These are phyloP conservation scores for Venturia canescens DNA, from an alignment of 1,140 invertebrate species.

Conservation along the genomic window DNA sequence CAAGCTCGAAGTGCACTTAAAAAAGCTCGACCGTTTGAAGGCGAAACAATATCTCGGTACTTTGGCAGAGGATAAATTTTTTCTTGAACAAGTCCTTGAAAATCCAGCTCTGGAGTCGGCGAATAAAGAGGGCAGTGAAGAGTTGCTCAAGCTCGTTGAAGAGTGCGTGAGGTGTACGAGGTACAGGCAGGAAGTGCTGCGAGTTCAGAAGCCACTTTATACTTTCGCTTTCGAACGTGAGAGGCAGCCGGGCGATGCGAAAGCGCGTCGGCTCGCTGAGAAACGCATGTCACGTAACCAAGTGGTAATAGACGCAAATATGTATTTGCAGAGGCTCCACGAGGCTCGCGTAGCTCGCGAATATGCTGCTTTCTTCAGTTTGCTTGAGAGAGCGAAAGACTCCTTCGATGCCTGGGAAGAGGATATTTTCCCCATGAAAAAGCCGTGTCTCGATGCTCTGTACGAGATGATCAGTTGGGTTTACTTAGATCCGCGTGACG, in stretches of 20 bases:
- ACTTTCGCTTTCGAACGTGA: constrained; percentile 31
- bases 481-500: constrained; percentile 66
- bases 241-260: constrained; percentile 27
- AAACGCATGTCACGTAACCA: constrained; percentile 48
- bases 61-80: constrained; percentile 59
- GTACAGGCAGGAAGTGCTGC: constrained; percentile 56
- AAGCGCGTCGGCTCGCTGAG: constrained; percentile 47
- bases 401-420: constrained; percentile 61
- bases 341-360: constrained; percentile 55
- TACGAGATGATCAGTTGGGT: constrained; percentile 63
- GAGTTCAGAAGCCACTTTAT: constrained; percentile 62
- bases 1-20: constrained; percentile 46
- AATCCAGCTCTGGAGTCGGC: constrained; percentile 51
- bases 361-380: constrained; percentile 63
- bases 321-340: constrained; percentile 58
- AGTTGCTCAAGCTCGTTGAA: constrained; percentile 25
- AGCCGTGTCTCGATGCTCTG: constrained; percentile 59
- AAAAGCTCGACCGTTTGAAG: constrained; percentile 50
- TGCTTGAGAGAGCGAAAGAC: constrained; percentile 59
- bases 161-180: constrained; percentile 37
- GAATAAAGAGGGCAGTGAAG: constrained; percentile 49
- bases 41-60: constrained; percentile 55
- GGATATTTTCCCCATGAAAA: constrained; percentile 61
- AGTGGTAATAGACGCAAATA: constrained; percentile 60
- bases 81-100: constrained; percentile 55